Evolutionary conservation across 1,140 invertebrate genomes (phyloP), one percentile per base, ranked within the genome.

Genomic region (Berghia stephanieae): DNA sequence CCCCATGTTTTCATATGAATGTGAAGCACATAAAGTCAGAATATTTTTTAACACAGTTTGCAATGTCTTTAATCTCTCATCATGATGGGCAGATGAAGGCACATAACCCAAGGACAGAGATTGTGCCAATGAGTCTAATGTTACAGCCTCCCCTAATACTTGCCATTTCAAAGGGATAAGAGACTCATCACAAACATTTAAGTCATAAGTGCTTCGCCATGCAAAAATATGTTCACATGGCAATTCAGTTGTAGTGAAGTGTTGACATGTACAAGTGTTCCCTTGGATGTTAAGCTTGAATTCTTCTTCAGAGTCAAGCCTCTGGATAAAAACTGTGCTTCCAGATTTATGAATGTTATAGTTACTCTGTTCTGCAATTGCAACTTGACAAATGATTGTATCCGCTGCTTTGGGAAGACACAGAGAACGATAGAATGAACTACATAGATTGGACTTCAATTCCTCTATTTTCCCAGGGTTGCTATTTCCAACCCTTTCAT

Each of bases 171-270:
- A 34, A 10, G 72, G 72, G 10, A 74, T 49, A 57, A 74, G 72
- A 16, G 31, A 24, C 46, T 74, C 72, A 21, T 74, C 24, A 43
- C 42, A 74, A 31, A 74, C 24, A 4, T 49, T 36, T 60, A 60
- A 60, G 18, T 63, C 44, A 3, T 13, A 57, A 43, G 13, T 31
- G 2, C 63, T 55, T 8, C 57, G 72, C 52, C 49, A 74, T 16
- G 72, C 72, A 63, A 74, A 74, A n/a, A 74, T 63, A 63, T 74
- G 72, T 43, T 74, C 34, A 38, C 71, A 73, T 6, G 71, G 71
- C 2, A 73, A 49, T 4, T 73, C 71, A 10, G 44, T 13, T 13
- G 27, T 18, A 10, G 57, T 3, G 71, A 55, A 73, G 31, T 73
- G 40, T 36, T 18, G 71, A 57, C 71, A 73, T 16, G 27, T 57